phyloP scores from a whole-genome alignment of 2,888 invertebrate genomes.

The Smittia aterrima region DNA sequence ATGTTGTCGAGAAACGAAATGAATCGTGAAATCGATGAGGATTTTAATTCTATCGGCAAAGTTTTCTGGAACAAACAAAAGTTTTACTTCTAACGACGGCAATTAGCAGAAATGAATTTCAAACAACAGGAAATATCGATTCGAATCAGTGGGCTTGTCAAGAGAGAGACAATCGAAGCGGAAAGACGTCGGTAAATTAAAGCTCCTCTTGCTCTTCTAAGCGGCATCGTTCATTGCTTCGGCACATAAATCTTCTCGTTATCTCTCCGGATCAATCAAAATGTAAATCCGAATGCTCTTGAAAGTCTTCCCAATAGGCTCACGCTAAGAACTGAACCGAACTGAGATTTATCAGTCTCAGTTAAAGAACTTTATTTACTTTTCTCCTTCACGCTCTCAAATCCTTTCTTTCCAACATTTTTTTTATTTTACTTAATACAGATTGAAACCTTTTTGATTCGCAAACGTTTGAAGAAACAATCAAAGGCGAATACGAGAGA shows the following conservation, averaged over 20 bases:
- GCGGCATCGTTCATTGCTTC: conserved; percentile 1
- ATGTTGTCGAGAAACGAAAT: neutral
- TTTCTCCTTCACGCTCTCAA: conserved; percentile 16
- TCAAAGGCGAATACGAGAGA: neutral
- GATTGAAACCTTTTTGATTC: neutral
- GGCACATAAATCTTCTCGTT: conserved; percentile 32
- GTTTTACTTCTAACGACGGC: neutral
- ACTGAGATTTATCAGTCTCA: conserved; percentile 2
- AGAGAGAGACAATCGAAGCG: conserved; percentile 14
- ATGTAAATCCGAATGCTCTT: conserved; percentile 24
- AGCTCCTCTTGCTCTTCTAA: neutral
- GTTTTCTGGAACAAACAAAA: neutral
- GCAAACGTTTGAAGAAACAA: neutral
- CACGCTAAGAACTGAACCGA: neutral
- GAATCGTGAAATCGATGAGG: neutral
- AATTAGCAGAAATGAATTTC: neutral
- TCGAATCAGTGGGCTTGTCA: conserved; percentile 15
- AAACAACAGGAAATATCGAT: conserved; percentile 23
- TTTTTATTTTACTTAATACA: neutral
- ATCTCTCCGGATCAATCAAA: conserved; percentile 31
- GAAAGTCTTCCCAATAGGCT: neutral
- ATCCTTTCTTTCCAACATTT: conserved; percentile 23
- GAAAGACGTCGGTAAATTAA: conserved; percentile 30
- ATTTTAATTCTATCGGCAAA: conserved; percentile 27
- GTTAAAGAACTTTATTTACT: conserved; percentile 37